Evolutionary conservation across 2,888 invertebrate species (phyloP).

Genomic region (Cephus runcator): DNA sequence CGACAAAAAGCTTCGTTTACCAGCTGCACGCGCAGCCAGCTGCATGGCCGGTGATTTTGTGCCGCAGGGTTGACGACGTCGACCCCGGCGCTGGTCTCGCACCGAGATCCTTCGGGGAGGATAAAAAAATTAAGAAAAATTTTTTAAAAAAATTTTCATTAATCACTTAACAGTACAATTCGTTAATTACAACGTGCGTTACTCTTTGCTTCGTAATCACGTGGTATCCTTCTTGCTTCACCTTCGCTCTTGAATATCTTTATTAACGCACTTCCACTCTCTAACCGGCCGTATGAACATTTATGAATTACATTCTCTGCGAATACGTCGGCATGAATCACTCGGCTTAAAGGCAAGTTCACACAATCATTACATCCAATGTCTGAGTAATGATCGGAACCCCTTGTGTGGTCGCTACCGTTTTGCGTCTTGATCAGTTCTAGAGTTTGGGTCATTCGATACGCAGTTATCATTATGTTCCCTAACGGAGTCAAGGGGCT

Average conservation of each 20-base stretch:
- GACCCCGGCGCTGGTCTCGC: not conserved
- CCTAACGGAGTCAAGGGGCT: not conserved
- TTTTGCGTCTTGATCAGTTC: not conserved
- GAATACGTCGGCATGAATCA: not conserved
- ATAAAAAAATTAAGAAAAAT: not conserved
- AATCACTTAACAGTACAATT: not conserved
- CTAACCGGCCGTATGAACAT: not conserved
- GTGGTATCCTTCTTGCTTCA: not conserved
- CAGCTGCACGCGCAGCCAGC: not conserved
- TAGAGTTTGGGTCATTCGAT: not conserved
- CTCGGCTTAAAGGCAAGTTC: not conserved
- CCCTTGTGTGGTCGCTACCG: not conserved
- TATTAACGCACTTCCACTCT: not conserved
- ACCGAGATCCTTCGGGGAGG: not conserved
- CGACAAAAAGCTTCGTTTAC: conserved; percentile 15
- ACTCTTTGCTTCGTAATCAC: not conserved
- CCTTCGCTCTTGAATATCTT: not conserved
- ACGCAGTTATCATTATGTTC: not conserved
- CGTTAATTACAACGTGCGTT: not conserved
- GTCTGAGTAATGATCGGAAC: not conserved
- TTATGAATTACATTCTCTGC: not conserved
- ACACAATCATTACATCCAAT: not conserved
- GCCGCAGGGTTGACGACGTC: not conserved
- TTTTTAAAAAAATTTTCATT: not conserved
- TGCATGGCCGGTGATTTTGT: not conserved